Evolutionary conservation across 2,888 invertebrate genomes (phyloP), one percentile per base, ranked within the genome.

Genomic region (Drosophila vallismaia): DNA sequence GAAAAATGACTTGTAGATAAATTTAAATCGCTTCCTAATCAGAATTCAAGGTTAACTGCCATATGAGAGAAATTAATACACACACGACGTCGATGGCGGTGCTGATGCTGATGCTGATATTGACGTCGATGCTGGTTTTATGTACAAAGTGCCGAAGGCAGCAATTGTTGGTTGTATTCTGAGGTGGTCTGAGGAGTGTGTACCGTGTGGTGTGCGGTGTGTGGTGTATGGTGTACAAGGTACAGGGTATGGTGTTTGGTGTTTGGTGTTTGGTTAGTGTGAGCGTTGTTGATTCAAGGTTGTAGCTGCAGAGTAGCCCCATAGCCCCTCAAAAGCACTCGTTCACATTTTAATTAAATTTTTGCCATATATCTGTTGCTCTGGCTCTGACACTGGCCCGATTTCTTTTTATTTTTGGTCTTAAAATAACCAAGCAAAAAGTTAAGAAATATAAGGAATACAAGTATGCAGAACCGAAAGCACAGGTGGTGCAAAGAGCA

Each of bases 21-120:
- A 80, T 79, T 76, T 59, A 81, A 84, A 83, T 85, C 81, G 86
- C 77, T 85, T 86, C 84, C 86, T 84, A 86, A 86, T 84, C 86
- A 81, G 77, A 79, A 85, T 84, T 84, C 84, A 85, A 85, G 84
- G 84, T 73, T 74, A 56, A 52, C 50, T 50, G 71, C 85, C 79
- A 75, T 85, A 79, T 82, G 77, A 86, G 84, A 80, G 86, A 85
- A 84, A 84, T 84, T 62, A 86, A 86, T 86, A 77, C 84, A 69
- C 68, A 68, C 10, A 55, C 56, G n/a, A 26, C 48, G 45, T 59
- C 40, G 38, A 40, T 40, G 64, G 48, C 42, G 60, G 53, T 33
- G 52, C n/a, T 46, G 71, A 12, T 12, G 38, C 38, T 38, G 38
- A n/a, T 38, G 51, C n/a, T 36, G 40, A 52, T 9, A 42, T 31